phyloP scores from a whole-genome alignment of 53 echinoderm and acorn worm species.

The Pentamera pediparva region DNA sequence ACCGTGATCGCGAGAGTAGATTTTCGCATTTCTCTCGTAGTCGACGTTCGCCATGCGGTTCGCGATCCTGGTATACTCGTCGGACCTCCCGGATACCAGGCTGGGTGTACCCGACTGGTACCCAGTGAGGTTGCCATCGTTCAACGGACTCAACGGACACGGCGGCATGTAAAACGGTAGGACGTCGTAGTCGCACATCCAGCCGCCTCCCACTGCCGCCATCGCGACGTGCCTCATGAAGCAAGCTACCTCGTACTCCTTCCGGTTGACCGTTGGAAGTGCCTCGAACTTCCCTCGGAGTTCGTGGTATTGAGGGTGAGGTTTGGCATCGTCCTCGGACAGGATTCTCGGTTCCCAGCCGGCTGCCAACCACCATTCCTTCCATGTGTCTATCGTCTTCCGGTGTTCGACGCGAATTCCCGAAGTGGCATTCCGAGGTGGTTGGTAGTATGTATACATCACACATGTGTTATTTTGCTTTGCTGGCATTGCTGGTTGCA shows the following conservation, averaged over 20 bases:
- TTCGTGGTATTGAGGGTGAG: not conserved
- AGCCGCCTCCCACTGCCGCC: slow-evolving; percentile 10
- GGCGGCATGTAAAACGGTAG: not conserved
- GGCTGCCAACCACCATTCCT: not conserved
- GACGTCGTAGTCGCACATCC: slow-evolving; percentile 14
- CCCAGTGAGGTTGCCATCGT: not conserved
- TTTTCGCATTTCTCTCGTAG: not conserved
- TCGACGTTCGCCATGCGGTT: not conserved
- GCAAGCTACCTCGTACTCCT: not conserved
- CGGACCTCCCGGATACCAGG: not conserved
- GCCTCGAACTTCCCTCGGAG: not conserved
- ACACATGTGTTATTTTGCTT: too few relatives aligned
- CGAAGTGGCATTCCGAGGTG: too few relatives aligned
- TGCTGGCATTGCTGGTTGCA: too few relatives aligned
- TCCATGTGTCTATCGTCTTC: not conserved
- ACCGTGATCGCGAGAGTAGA: not conserved
- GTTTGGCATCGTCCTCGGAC: slow-evolving; percentile 1
- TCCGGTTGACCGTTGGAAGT: not conserved
- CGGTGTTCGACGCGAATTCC: too few relatives aligned
- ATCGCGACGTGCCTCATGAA: slow-evolving; percentile 13
- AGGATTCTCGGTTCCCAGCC: not conserved
- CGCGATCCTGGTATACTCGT: not conserved
- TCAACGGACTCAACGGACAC: not conserved
- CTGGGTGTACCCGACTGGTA: not conserved
- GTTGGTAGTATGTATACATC: slow-evolving; percentile 2